phyloP scores from a whole-genome alignment of 2,888 invertebrate genomes.

The Nasonovia ribisnigri region DNA sequence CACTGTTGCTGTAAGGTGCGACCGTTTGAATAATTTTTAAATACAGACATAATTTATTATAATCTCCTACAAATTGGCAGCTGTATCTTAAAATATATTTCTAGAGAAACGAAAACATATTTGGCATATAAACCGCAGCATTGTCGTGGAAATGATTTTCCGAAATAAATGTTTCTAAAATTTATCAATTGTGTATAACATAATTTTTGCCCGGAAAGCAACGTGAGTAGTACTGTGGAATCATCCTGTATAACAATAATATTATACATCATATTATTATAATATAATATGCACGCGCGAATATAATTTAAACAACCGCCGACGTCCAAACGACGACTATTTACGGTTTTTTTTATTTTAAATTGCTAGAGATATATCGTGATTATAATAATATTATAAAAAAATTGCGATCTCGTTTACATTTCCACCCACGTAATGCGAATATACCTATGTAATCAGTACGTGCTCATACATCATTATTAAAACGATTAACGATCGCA shows the following conservation, averaged over 20 bases:
- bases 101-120: neutral
- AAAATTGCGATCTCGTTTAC: neutral
- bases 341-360: neutral
- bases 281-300: neutral
- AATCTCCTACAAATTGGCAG: neutral
- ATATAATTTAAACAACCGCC: neutral
- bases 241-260: neutral
- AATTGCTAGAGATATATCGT: neutral
- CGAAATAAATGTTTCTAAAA: neutral
- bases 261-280: neutral
- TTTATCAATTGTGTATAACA: neutral
- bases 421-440: neutral
- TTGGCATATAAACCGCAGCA: neutral
- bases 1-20: neutral
- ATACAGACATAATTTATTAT: neutral
- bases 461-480: neutral
- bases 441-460: neutral
- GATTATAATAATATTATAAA: neutral
- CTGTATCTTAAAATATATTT: accelerated
- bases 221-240: neutral
- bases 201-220: neutral
- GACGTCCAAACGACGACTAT: neutral
- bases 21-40: neutral
- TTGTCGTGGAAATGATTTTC: neutral
- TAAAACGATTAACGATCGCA: neutral